These are phyloP conservation scores for Cynopterus sphinx DNA, from an alignment of 2,797 vertebrate genomes.

Conservation along the genomic window DNA sequence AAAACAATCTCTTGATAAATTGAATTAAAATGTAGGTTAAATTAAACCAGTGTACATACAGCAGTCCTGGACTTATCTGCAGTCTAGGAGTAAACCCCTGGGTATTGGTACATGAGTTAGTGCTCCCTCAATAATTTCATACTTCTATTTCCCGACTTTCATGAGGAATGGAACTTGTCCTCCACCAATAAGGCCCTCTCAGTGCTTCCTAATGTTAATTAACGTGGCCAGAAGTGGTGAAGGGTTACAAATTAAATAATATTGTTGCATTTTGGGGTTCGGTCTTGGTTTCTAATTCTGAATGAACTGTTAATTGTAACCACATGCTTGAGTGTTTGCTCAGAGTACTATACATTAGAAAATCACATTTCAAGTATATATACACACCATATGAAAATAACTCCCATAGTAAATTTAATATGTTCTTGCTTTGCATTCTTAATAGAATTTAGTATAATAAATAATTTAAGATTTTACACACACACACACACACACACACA, in stretches of 20 bases:
- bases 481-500: not conserved
- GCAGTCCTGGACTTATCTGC: too few relatives aligned
- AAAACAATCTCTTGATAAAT: not conserved
- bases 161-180: fast-evolving
- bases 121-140: fast-evolving
- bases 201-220: not conserved
- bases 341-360: not conserved
- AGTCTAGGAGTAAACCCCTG: fast-evolving
- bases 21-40: not conserved
- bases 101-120: fast-evolving
- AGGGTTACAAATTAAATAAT: not conserved
- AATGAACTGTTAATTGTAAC: not conserved
- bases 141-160: not conserved
- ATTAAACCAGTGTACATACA: not conserved
- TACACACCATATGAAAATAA: not conserved
- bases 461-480: not conserved
- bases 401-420: not conserved
- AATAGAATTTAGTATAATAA: not conserved
- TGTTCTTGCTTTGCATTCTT: not conserved
- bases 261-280: not conserved
- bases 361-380: not conserved
- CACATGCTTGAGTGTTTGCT: not conserved
- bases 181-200: fast-evolving
- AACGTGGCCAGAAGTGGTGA: not conserved
- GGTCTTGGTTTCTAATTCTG: not conserved